Conservation (phyloP, 2,797 vertebrate genomes). For the Sandelia bainsii region DNA sequence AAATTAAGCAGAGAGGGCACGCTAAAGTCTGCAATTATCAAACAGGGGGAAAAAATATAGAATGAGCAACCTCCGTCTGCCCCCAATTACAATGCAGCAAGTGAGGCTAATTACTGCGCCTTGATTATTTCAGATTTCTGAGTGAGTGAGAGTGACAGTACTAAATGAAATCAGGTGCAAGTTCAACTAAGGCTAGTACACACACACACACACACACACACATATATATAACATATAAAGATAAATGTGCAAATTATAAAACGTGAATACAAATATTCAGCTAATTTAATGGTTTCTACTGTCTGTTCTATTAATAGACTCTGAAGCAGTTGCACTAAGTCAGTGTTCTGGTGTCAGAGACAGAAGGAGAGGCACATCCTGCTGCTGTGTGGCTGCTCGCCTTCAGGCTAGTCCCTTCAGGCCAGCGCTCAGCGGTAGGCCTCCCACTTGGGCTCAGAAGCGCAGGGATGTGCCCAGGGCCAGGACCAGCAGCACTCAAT, state of each 20-base stretch:
- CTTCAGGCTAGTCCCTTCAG: constrained; percentile 72
- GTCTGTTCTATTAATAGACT: constrained; percentile 2
- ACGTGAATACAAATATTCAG: background rate
- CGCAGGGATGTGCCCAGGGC: constrained; percentile 78
- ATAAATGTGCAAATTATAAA: background rate
- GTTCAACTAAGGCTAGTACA: constrained; percentile 50
- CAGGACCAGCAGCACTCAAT: constrained; percentile 84
- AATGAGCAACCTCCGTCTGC: constrained; percentile 81
- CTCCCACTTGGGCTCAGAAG: constrained; percentile 73
- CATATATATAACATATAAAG: background rate
- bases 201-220: background rate
- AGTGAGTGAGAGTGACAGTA: constrained; percentile 65
- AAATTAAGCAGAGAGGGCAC: constrained; percentile 68
- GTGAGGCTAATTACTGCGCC: constrained; percentile 85
- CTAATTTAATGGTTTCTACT: constrained; percentile 9
- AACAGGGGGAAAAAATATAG: constrained; percentile 63
- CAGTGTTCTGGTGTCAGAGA: constrained; percentile 43
- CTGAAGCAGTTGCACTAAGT: constrained; percentile 14
- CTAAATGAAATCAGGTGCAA: constrained; percentile 44
- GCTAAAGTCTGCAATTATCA: constrained; percentile 84
- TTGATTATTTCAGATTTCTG: constrained; percentile 82
- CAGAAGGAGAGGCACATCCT: constrained; percentile 61
- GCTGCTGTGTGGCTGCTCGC: constrained; percentile 70
- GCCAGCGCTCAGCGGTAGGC: constrained; percentile 73
- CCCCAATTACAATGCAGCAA: constrained; percentile 87